phyloP scores from a whole-genome alignment of 2,888 invertebrate genomes.

The Chloromyia formosa region DNA sequence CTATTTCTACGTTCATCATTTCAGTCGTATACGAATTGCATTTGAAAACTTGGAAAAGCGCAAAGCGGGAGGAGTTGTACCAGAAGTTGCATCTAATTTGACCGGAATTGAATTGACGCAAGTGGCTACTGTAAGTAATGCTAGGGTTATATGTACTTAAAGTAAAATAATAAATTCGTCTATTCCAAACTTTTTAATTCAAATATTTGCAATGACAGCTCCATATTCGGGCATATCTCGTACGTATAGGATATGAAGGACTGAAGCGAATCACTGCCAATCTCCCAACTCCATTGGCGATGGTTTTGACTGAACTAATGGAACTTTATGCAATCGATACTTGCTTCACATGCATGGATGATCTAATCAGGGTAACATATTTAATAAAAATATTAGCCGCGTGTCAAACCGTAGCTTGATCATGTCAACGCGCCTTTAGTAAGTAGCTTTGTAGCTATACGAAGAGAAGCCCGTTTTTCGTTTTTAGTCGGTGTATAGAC shows the following conservation, averaged over 20 bases:
- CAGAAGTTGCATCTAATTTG: constrained; percentile 88
- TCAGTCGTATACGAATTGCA: constrained; percentile 77
- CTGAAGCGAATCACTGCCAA: constrained; percentile 64
- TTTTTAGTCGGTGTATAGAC: too few species aligned
- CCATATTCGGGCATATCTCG: constrained; percentile 84
- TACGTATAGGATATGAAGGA: constrained; percentile 74
- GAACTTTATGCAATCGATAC: constrained; percentile 82
- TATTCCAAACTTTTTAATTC: too few species aligned
- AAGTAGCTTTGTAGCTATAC: too few species aligned
- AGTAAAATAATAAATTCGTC: too few species aligned
- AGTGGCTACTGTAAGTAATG: constrained; percentile 78
- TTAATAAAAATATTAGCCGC: too few species aligned
- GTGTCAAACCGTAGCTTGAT: too few species aligned
- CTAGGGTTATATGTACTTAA: too few species aligned
- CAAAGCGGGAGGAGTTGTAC: constrained; percentile 70
- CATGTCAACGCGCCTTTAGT: too few species aligned
- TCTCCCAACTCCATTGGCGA: constrained; percentile 70
- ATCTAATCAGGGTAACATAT: constrained; percentile 76
- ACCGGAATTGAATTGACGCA: constrained; percentile 83
- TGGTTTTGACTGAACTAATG: constrained; percentile 76
- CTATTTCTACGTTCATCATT: constrained; percentile 45
- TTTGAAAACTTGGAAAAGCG: constrained; percentile 76
- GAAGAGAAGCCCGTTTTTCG: too few species aligned
- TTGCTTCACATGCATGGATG: constrained; percentile 78
- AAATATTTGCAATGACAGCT: constrained; percentile 67